Evolutionary conservation across 2,797 vertebrate species (phyloP).

Genomic region (Acanthopagrus latus): DNA sequence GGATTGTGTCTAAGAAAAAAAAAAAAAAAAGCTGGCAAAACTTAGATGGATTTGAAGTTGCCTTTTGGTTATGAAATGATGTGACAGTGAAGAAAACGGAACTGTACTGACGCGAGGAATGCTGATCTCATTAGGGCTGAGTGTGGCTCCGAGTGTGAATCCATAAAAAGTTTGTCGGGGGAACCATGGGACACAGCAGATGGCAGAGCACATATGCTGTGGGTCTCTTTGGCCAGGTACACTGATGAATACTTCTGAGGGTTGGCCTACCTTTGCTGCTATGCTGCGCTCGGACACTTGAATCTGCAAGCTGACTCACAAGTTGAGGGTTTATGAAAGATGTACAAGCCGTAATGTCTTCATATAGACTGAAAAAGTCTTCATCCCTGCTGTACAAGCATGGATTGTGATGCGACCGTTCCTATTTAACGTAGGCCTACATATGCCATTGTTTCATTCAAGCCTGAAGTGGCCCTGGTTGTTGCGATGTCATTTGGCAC

Average conservation of each 20-base stretch:
- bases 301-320: conserved; percentile 26
- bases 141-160: conserved; percentile 56
- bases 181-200: conserved; percentile 70
- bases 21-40: background rate
- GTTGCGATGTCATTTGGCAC: too few relatives aligned
- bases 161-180: conserved; percentile 69
- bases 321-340: conserved; percentile 14
- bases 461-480: too few relatives aligned
- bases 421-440: too few relatives aligned
- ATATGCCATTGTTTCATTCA: too few relatives aligned
- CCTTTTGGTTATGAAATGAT: conserved; percentile 15
- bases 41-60: background rate
- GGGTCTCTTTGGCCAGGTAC: conserved; percentile 72
- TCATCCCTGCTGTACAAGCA: background rate
- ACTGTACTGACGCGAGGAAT: conserved; percentile 21
- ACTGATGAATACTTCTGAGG: conserved; percentile 74
- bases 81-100: conserved; percentile 27
- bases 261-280: conserved; percentile 71
- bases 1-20: background rate
- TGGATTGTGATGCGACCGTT: too few relatives aligned
- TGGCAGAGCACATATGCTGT: conserved; percentile 75
- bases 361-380: background rate
- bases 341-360: conserved; percentile 5
- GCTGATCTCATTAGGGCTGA: conserved; percentile 58
- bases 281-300: conserved; percentile 40